Base-by-base conservation (phyloP, 2,113 vertebrate species). In the Brachypodius melanocephalos region DNA sequence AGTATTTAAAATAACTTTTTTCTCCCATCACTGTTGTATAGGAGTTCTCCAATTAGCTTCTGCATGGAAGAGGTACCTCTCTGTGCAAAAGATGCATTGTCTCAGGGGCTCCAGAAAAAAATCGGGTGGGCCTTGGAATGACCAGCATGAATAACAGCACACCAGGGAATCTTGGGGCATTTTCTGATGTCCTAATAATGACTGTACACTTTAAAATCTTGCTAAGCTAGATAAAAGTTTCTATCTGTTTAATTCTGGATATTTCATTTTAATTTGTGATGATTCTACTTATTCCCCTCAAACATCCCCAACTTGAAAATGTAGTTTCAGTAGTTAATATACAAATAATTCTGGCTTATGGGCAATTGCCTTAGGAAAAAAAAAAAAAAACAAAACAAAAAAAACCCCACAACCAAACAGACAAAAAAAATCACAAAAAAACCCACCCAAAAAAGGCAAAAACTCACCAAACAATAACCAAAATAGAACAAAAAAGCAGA, bases 401-500 rank as follows among this genome's bases (percentile, higher is more conserved):
- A 5, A 36, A 49, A 26, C 8, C 38, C 38, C 8, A 38, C 38
- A 38, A 38, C 38, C 38, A 31, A 7, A 2, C 4, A 15, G 46
- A 36, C 4, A 1, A 42, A 32, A n/a, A 8, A 18, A 31, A 26
- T 8, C 10, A 49, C 24, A 51, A 24, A 31, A n/a, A 36, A 48
- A 49, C 4, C 20, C 31, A 10, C 1, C 4, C 3, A 2, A 34
- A 46, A 65, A 12, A 36, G 14, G 46, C 21, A 48, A 11, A 31
- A n/a, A 1, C 0, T 6, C 7, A 55, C 5, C 5, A 40, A 75
- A 66, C 3, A 66, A 58, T 34, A 17, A 4, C 3, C 24, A 17
- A 66, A 81, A 51, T 1, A 57, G 17, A 65, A 29, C 2, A 29
- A 55, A 61, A 61, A 34, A 24, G 5, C 29, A 31, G 20, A 29